Base-by-base conservation (phyloP, 2,888 invertebrate species). In the Perizoma affinitatum region DNA sequence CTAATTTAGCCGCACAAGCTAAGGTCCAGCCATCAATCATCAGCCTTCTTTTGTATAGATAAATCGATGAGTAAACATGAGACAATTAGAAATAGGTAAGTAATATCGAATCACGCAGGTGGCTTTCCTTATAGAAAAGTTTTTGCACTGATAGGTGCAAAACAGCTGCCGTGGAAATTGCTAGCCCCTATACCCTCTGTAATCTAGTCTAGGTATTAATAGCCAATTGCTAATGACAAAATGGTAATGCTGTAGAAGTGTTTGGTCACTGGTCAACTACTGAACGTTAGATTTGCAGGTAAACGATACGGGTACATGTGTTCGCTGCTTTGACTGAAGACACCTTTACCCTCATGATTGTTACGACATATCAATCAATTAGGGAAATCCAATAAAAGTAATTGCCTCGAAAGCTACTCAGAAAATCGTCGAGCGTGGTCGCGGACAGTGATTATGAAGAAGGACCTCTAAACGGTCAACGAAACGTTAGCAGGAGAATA, bases 141-240 rank as follows among this genome's bases (percentile, higher is more conserved):
- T 91, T 91, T 92, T 91, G 86, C 88, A 83, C 76, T 87, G 89
- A 90, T 90, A 90, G 76, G 76, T 44, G 22, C 22, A 22, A 86
- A 85, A 87, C 87, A 90, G 91, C 76, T 75, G 75, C 63, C 79
- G 84, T 78, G 87, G 88, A 91, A 91, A 91, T 90, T 88, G 86
- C 90, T 49, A 84, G 89, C 92, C 92, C 92, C 84, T 92, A 92
- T 92, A 72, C 78, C 78, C 75, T 73, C 78, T 77, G 88, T 90
- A 90, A 90, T 88, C 89, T 87, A 86, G 83, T 88, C 89, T 87
- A 86, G 83, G 84, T 84, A 91, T 90, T 88, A 91, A 90, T 92
- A 90, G 86, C 70, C 80, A 69, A 86, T 86, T 79, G 85, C 86
- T 90, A 90, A 92, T 89, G 90, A 88, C 87, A 87, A 86, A 89